Conservation (phyloP, 2,797 vertebrate species). For the Myripristis murdjan region DNA sequence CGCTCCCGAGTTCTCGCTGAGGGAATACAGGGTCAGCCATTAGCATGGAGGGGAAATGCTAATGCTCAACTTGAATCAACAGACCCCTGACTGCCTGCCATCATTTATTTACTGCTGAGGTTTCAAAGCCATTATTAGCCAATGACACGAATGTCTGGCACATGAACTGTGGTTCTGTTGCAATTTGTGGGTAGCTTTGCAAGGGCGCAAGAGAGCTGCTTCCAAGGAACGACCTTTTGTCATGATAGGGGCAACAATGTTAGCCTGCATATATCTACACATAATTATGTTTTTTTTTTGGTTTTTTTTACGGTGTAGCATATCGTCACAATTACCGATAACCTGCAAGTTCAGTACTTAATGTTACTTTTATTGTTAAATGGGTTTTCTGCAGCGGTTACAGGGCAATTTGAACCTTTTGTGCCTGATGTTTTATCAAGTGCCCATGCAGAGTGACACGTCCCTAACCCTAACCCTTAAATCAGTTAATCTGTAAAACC, state of each 20-base stretch:
- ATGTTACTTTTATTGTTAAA: too few relatives aligned
- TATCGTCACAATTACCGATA: background rate
- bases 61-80: constrained; percentile 83
- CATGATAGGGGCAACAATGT: background rate
- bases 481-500: background rate
- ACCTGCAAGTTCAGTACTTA: too few relatives aligned
- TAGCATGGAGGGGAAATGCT: constrained; percentile 85
- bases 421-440: too few relatives aligned
- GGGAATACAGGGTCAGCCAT: constrained; percentile 82
- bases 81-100: constrained; percentile 69
- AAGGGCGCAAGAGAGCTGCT: constrained; percentile 17
- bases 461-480: background rate
- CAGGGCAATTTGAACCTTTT: too few relatives aligned
- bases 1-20: constrained; percentile 74
- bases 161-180: constrained; percentile 44
- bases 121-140: constrained; percentile 66
- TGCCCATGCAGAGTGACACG: too few relatives aligned
- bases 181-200: constrained; percentile 41
- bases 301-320: constrained; percentile 7
- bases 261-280: background rate
- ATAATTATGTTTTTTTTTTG: constrained; percentile 9
- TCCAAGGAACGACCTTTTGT: constrained; percentile 26
- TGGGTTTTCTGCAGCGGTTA: too few relatives aligned
- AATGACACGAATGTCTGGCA: constrained; percentile 48
- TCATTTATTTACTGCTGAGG: constrained; percentile 72